A percentile compares a stretch with the other conserved stretches of the same genome.
These are phyloP conservation scores for Fopius arisanus DNA, from an alignment of 1,140 invertebrate species.

Conservation along the genomic window DNA sequence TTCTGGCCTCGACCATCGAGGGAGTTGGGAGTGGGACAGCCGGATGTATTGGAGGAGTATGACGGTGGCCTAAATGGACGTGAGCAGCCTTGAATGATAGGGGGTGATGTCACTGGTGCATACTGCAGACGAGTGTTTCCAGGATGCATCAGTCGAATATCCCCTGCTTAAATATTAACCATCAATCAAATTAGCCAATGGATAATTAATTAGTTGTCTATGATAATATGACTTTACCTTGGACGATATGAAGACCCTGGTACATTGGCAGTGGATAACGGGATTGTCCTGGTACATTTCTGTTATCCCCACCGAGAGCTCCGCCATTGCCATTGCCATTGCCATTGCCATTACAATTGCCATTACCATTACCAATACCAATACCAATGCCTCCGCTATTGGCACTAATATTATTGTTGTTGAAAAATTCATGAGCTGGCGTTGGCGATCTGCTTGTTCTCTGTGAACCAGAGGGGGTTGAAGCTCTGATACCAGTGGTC, in stretches of 20 bases:
- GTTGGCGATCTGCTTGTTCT: slow-evolving; percentile 59
- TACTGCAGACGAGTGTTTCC: slow-evolving; percentile 56
- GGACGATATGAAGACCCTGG: slow-evolving; percentile 61
- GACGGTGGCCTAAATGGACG: slow-evolving; percentile 58
- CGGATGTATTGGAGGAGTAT: slow-evolving; percentile 57
- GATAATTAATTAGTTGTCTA: not conserved
- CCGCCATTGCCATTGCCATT: slow-evolving; percentile 12
- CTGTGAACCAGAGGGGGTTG: slow-evolving; percentile 58
- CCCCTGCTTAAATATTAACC: slow-evolving; percentile 44
- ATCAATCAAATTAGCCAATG: not conserved
- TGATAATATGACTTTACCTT: slow-evolving; percentile 46
- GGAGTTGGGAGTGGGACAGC: slow-evolving; percentile 53
- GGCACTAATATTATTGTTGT: slow-evolving; percentile 33
- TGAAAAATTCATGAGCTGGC: slow-evolving; percentile 56
- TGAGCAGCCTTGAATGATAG: slow-evolving; percentile 59
- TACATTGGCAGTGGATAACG: slow-evolving; percentile 64
- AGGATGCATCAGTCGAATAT: slow-evolving; percentile 62
- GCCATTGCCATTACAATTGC: slow-evolving; percentile 19
- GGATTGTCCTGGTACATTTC: slow-evolving; percentile 57
- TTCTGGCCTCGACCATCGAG: slow-evolving; percentile 59
- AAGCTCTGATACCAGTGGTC: slow-evolving; percentile 52
- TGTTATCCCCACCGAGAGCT: slow-evolving; percentile 47
- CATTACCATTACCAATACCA: slow-evolving; percentile 16
- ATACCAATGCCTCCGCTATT: slow-evolving; percentile 22
- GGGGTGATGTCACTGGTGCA: slow-evolving; percentile 58